Percentiles rank a stretch among this genome's conserved stretches.
Evolutionary conservation across 1,140 invertebrate genomes (phyloP).

Genomic region (Drosophila sechellia): DNA sequence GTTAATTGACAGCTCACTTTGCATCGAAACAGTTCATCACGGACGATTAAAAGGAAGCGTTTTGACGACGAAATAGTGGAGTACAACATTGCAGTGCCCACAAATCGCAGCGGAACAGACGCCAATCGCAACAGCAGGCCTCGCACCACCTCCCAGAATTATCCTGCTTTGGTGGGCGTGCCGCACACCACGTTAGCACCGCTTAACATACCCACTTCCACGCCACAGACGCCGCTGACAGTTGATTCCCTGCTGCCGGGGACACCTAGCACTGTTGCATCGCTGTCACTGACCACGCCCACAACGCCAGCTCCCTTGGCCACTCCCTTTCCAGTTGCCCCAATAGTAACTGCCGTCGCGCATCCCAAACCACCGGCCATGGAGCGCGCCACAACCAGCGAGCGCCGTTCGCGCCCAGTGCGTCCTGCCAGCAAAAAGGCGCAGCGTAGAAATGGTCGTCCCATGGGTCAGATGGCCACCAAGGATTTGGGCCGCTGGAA

Average conservation of each 20-base stretch:
- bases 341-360: conserved; percentile 11
- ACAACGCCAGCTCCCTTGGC: conserved; percentile 15
- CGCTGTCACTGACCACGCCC: conserved; percentile 34
- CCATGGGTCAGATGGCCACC: conserved; percentile 88
- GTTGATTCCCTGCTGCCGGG: conserved; percentile 55
- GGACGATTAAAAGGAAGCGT: conserved; percentile 97
- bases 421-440: conserved; percentile 83
- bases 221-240: conserved; percentile 62
- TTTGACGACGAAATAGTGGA: conserved; percentile 99
- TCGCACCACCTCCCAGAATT: conserved; percentile 86
- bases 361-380: conserved; percentile 37
- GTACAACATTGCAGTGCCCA: conserved; percentile 90
- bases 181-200: conserved; percentile 46
- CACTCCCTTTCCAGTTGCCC: conserved; percentile 36
- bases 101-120: conserved; percentile 86
- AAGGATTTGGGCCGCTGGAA: conserved; percentile 98
- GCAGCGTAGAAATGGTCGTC: conserved; percentile 86
- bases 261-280: conserved; percentile 31
- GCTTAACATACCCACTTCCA: conserved; percentile 44
- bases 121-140: conserved; percentile 85
- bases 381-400: conserved; percentile 44
- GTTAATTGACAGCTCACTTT: not conserved
- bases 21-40: conserved; percentile 89
- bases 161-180: conserved; percentile 84
- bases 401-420: conserved; percentile 52